A percentile compares a stretch with the other conserved stretches of the same genome.
These are phyloP conservation scores for Chironomus striatipennis DNA, from an alignment of 1,140 invertebrate species.

Conservation along the genomic window DNA sequence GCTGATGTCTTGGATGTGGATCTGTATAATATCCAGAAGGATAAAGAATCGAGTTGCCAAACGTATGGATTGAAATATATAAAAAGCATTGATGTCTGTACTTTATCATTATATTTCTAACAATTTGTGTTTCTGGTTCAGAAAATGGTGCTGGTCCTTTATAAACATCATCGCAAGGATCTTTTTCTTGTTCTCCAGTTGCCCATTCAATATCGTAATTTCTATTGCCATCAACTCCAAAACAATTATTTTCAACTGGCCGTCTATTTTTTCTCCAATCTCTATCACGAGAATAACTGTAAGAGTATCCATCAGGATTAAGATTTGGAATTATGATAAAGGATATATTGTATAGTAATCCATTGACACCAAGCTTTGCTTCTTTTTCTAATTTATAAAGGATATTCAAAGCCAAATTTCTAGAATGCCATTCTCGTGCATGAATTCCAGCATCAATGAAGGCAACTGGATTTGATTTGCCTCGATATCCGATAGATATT, in stretches of 20 bases:
- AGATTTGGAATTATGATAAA: slow-evolving; percentile 27
- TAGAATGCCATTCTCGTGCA: not conserved
- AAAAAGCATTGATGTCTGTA: slow-evolving; percentile 47
- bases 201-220: slow-evolving; percentile 43
- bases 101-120: slow-evolving; percentile 48
- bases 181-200: not conserved
- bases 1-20: slow-evolving; percentile 33
- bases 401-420: not conserved
- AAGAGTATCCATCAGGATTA: slow-evolving; percentile 48
- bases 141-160: slow-evolving; percentile 62
- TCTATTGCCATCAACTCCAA: slow-evolving; percentile 49
- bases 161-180: slow-evolving; percentile 54
- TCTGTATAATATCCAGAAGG: slow-evolving; percentile 49
- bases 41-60: slow-evolving; percentile 50
- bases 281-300: slow-evolving; percentile 29
- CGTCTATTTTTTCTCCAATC: not conserved
- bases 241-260: slow-evolving; percentile 32
- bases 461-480: slow-evolving; percentile 33
- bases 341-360: not conserved
- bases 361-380: not conserved
- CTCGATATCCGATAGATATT: slow-evolving; percentile 26
- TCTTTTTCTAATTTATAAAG: not conserved
- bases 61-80: slow-evolving; percentile 62
- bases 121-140: slow-evolving; percentile 59
- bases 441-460: slow-evolving; percentile 35